These are phyloP conservation scores for Trialeurodes vaporariorum DNA, from an alignment of 1,140 invertebrate species.

Conservation along the genomic window DNA sequence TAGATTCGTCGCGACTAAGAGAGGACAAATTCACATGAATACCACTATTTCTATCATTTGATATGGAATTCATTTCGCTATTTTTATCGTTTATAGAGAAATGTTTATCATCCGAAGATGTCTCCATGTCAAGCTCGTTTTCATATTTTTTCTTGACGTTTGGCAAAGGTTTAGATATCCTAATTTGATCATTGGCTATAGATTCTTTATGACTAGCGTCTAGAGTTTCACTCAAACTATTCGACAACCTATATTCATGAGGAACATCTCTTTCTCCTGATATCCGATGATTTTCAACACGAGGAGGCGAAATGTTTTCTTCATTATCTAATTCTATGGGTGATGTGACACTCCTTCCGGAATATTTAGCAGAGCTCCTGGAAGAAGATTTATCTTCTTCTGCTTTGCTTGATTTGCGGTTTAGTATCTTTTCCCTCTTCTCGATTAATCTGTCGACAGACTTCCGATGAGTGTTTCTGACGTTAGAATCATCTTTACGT, in stretches of 20 bases:
- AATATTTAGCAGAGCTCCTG: neutral
- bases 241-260: neutral
- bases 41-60: neutral
- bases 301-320: neutral
- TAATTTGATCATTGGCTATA: neutral
- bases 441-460: slow-evolving; percentile 23
- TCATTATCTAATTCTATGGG: neutral
- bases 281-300: neutral
- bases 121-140: neutral
- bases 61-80: neutral
- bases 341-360: neutral
- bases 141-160: neutral
- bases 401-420: slow-evolving; percentile 19
- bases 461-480: slow-evolving; percentile 21
- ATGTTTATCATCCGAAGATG: neutral
- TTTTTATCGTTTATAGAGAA: neutral
- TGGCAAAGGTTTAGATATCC: neutral
- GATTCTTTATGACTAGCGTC: neutral
- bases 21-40: neutral
- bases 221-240: neutral
- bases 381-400: neutral
- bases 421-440: slow-evolving; percentile 21
- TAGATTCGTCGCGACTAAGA: neutral
- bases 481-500: slow-evolving; percentile 13
- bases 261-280: neutral